Base-by-base conservation (phyloP, 2,888 invertebrate genomes). In the Drosophila mimetica region DNA sequence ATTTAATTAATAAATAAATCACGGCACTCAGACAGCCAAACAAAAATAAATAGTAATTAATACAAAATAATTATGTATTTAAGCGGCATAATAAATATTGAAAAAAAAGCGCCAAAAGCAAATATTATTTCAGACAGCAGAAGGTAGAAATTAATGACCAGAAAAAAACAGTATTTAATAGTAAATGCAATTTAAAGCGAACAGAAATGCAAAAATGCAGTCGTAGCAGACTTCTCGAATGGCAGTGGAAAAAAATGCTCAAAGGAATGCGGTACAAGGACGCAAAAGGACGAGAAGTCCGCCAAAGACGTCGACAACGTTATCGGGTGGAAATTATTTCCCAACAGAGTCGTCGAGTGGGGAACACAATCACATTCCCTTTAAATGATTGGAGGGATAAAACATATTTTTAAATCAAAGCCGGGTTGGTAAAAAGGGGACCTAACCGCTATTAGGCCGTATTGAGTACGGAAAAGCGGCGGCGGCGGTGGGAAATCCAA, bases 331-430 rank as follows among this genome's bases (percentile, higher is more conserved):
- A 82, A 82, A 81, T 80, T 81, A 81, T 82, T 76, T 75, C 44
- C 60, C 46, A 16, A 66, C 81, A 75, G 73, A 80, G 77, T 44
- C 16, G 32, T 22, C 36, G 13, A 39, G 8, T 13, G n/a, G 44
- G 48, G 63, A 46, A 57, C 64, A 48, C 53, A 77, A 58, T 55
- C 53, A 57, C 51, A 53, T 50, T 20, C 65, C 25, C 52, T 59
- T 71, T 48, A 52, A 51, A 71, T 48, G 54, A 69, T 70, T 39
- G 42, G n/a, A 37, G 46, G 81, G 69, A 69, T 55, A 66, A 81
- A 81, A 81, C 86, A 84, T 85, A 84, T 86, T 84, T 85, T 84
- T 81, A 84, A 84, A 84, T 84, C 86, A 85, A 79, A 84, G 71
- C 51, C 20, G 48, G 70, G 36, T 4, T 9, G 20, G 9, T 4